Conservation (phyloP, 2,888 invertebrate genomes). For the Oxystoma pomonae region DNA sequence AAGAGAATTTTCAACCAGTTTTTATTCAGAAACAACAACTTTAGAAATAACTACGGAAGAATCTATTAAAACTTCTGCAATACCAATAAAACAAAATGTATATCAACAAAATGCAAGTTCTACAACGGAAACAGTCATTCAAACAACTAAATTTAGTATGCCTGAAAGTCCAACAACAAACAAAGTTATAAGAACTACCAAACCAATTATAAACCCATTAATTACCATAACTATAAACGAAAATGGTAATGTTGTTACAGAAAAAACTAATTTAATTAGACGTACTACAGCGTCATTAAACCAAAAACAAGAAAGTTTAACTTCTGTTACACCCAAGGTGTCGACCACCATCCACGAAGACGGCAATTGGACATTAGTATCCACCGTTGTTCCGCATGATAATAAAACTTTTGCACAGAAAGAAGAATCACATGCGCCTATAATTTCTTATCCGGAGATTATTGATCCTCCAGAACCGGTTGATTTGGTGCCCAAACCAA, state of each 20-base stretch:
- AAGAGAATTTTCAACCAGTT: constrained; percentile 7
- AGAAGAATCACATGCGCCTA: constrained; percentile 20
- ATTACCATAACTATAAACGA: constrained; percentile 28
- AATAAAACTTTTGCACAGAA: neutral
- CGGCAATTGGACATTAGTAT: constrained; percentile 55
- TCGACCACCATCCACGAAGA: constrained; percentile 17
- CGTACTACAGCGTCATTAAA: neutral
- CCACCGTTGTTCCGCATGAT: constrained; percentile 53
- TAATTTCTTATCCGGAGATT: constrained; percentile 30
- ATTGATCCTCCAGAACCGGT: constrained; percentile 44
- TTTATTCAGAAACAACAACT: neutral
- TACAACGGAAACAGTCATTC: constrained; percentile 14
- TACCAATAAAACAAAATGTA: neutral
- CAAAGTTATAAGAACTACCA: constrained; percentile 8
- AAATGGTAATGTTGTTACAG: constrained; percentile 21
- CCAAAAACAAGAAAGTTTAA: neutral
- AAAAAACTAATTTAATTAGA: constrained; percentile 5
- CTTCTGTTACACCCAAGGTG: neutral
- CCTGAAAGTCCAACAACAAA: neutral
- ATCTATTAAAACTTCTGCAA: neutral
- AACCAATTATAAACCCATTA: constrained; percentile 27
- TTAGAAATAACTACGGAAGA: neutral
- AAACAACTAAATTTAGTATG: constrained; percentile 1
- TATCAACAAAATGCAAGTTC: neutral
- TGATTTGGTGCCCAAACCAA: constrained; percentile 53